phyloP scores from a whole-genome alignment of 2,888 invertebrate genomes.

The Eumacrocentrus americanus region DNA sequence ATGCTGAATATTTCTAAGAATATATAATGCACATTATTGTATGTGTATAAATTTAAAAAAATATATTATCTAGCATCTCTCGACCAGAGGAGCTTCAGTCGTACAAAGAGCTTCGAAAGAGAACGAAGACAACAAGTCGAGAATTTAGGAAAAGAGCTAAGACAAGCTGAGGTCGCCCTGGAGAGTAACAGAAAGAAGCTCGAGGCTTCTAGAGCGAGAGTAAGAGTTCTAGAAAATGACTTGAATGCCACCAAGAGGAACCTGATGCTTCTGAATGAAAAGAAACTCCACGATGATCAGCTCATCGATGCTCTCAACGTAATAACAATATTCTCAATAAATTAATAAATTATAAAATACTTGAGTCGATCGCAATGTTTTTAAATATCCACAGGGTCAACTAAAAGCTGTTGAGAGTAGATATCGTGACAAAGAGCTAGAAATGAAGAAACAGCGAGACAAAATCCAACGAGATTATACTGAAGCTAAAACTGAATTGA shows the following conservation, averaged over 20 bases:
- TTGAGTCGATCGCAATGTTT: neutral
- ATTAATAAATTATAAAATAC: constrained; percentile 1
- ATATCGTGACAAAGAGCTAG: constrained; percentile 44
- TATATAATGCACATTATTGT: no score
- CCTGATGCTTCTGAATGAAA: constrained; percentile 68
- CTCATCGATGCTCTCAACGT: constrained; percentile 70
- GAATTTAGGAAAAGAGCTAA: constrained; percentile 67
- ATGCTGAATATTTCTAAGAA: no score
- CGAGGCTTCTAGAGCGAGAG: constrained; percentile 72
- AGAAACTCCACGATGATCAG: constrained; percentile 70
- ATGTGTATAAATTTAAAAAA: no score
- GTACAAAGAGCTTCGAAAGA: constrained; percentile 65
- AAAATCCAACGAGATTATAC: constrained; percentile 43
- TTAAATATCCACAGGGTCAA: constrained; percentile 44
- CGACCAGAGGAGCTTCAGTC: constrained; percentile 38
- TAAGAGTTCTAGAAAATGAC: constrained; percentile 73
- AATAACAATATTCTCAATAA: constrained; percentile 22
- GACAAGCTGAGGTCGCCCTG: constrained; percentile 64
- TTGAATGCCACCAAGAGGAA: constrained; percentile 66
- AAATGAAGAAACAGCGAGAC: constrained; percentile 39
- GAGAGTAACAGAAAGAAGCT: constrained; percentile 70
- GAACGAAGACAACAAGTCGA: constrained; percentile 68
- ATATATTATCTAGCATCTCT: constrained; percentile 30
- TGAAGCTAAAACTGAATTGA: constrained; percentile 46
- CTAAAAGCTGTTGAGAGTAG: constrained; percentile 42